A percentile compares a stretch with the other conserved stretches of the same genome.
Evolutionary conservation across 1,140 invertebrate genomes (phyloP).

Genomic region (Eriosoma lanigerum): DNA sequence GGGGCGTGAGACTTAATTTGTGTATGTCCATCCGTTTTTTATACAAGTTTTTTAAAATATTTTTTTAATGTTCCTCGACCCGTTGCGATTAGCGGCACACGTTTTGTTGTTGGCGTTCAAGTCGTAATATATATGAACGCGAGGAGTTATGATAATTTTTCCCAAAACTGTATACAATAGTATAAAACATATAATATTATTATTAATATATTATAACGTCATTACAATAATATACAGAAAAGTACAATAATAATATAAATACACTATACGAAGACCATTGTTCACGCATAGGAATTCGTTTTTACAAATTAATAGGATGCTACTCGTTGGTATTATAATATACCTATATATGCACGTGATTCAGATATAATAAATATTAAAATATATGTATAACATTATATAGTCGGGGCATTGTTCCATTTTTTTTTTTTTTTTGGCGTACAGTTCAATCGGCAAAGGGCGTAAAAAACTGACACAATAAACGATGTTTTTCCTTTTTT

Average conservation of each 20-base stretch:
- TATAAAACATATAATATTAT: no score
- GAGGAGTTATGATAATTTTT: background rate
- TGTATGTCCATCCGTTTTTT: background rate
- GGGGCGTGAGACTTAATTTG: constrained; percentile 37
- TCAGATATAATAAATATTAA: no score
- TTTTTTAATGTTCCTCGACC: background rate
- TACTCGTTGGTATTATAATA: background rate
- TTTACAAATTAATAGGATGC: no score
- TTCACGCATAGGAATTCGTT: background rate
- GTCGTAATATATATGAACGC: background rate
- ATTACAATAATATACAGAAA: background rate
- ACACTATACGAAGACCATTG: background rate
- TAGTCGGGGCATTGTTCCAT: constrained; percentile 3
- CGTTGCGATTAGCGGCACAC: constrained; percentile 29
- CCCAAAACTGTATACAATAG: background rate
- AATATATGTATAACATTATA: background rate
- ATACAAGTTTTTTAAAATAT: background rate
- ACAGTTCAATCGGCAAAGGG: constrained; percentile 7
- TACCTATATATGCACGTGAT: background rate
- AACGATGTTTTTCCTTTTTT: constrained; percentile 13
- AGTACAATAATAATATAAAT: constrained; percentile 3
- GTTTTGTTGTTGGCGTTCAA: background rate
- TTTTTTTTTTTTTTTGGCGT: constrained; percentile 5
- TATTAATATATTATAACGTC: no score
- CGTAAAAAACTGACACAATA: constrained; percentile 33